Evolutionary conservation across 2,113 vertebrate species (phyloP), one percentile per base, ranked within the genome.

Genomic region (Pyrgilauda ruficollis): DNA sequence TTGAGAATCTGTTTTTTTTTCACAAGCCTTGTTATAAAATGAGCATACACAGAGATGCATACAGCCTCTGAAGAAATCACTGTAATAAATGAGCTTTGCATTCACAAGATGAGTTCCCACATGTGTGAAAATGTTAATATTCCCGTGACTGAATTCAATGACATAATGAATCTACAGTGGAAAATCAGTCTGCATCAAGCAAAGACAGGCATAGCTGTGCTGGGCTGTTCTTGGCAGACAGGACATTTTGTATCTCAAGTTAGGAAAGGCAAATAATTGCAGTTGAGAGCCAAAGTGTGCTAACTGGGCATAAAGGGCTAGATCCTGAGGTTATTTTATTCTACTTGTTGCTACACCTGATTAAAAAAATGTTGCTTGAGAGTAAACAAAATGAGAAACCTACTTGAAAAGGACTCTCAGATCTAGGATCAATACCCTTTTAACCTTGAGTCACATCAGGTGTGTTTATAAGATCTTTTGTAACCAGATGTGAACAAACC

Each of bases 151-250:
- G 94, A 96, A 93, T 95, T 94, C 93, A 96, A 69, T 97, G 95
- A 96, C 94, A 95, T 95, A 94, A 96, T 94, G 93, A 94, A 92
- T 95, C 83, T 79, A 41, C 93, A 93, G 80, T 95, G 95, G 94
- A 97, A 95, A 96, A 96, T 96, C 93, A 95, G 84, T 94, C 96
- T 76, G 66, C 80, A 58, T 96, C 96, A 96, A 96, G 93, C 93
- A 96, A 96, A 91, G 94, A 95, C 96, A 97, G 46, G 92, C 94
- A 94, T 93, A 88, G n/a, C 86, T 61, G 44, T 94, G 76, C 69
- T 55, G 80, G 76, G 83, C 80, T 93, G 85, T 75, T 90, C 90
- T 96, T 96, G 92, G 90, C 92, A 94, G 86, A n/a, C 88, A 89
- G 88, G 27, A 58, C 44, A 10, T 49, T 93, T 82, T 89, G 18